These are phyloP conservation scores for Bujurquina vittata DNA, from an alignment of 2,113 vertebrate species.

Conservation along the genomic window DNA sequence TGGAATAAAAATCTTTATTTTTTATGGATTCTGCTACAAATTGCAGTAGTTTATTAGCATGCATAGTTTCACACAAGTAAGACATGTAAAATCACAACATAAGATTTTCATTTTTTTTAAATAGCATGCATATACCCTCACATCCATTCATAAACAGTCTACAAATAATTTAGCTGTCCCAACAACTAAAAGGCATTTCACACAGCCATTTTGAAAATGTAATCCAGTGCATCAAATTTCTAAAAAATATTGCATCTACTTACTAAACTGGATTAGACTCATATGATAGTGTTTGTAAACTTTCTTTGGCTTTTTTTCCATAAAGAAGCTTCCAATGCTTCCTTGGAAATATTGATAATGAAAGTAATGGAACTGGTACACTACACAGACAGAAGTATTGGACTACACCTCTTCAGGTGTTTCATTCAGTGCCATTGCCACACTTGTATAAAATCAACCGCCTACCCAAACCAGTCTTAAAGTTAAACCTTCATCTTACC, in stretches of 20 bases:
- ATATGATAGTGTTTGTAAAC: conserved; percentile 48
- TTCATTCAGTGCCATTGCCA: too few relatives aligned
- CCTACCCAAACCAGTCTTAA: neutral
- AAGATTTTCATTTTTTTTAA: conserved; percentile 47
- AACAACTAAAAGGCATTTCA: conserved; percentile 8
- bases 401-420: neutral
- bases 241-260: conserved; percentile 8
- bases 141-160: conserved; percentile 30
- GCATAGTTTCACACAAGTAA: conserved; percentile 74
- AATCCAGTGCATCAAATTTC: conserved; percentile 15
- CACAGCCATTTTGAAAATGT: conserved; percentile 17
- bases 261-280: conserved; percentile 29
- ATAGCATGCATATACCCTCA: conserved; percentile 45
- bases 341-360: conserved; percentile 30
- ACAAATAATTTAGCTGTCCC: conserved; percentile 27
- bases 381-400: neutral
- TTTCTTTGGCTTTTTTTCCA: conserved; percentile 67
- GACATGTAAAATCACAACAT: conserved; percentile 61
- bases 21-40: conserved; percentile 64
- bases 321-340: conserved; percentile 29
- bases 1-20: conserved; percentile 71
- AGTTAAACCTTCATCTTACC: neutral
- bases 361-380: conserved; percentile 2
- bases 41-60: conserved; percentile 60
- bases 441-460: too few relatives aligned